Evolutionary conservation across 2,113 vertebrate species (phyloP), one percentile per base, ranked within the genome.

Genomic region (Chloebia gouldiae): DNA sequence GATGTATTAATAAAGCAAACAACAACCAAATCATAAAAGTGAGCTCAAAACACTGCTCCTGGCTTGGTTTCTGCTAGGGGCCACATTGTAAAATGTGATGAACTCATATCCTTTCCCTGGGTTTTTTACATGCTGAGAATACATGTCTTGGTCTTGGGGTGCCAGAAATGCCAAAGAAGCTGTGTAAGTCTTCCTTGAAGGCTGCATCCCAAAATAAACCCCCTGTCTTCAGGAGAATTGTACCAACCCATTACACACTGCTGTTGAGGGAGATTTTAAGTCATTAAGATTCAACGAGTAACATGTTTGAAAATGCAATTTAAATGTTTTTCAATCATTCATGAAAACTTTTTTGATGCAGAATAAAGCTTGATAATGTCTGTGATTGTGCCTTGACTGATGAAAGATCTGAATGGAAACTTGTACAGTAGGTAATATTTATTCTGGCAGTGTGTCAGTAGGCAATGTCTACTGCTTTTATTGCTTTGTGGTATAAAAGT

Each of bases 371-470:
- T 64, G 72, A 69, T 82, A 73, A n/a, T 81, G 22, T 78, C 91
- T 90, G 68, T 25, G 40, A 35, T 68, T 81, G 53, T 88, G 81
- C 78, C 82, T 76, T 47, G 75, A 85, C 86, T 73, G 81, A 70
- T 75, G 94, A 96, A 92, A 96, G 70, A 80, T 92, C 59, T 95
- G 82, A 93, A 71, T 72, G 92, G 95, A 94, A 96, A 93, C 64
- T 93, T 56, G 5, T 83, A 68, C 88, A 75, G 95, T 92, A 95
- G 90, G 93, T 95, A 88, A 25, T 92, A 80, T 95, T 96, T 96
- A 90, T 65, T 88, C 85, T 95, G 94, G 92, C 95, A 90, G 20
- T 4, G 22, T 71, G 82, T 80, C 91, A 95, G 81, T 83, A 93
- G 90, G 63, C 88, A 73, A 64, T n/a, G 76, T 93, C 92, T 93